These are phyloP conservation scores for Chaetops frenatus DNA, from an alignment of 2,113 vertebrate genomes.

Conservation along the genomic window DNA sequence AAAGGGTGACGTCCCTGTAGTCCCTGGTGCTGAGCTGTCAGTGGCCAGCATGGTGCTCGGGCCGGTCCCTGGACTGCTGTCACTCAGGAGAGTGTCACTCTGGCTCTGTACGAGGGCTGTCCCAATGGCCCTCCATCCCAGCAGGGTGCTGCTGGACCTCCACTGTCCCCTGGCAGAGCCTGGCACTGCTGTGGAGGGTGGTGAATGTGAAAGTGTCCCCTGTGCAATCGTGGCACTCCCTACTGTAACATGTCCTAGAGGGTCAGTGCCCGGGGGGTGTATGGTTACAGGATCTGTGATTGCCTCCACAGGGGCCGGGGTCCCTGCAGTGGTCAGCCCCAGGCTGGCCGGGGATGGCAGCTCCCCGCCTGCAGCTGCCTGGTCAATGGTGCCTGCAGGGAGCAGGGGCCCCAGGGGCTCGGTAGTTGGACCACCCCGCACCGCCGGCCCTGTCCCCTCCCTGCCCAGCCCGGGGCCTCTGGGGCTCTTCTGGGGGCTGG, in stretches of 20 bases:
- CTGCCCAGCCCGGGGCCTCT: background rate
- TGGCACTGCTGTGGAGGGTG: accelerated
- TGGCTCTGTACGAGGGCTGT: background rate
- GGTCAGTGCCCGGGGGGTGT: accelerated
- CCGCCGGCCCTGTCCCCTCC: accelerated
- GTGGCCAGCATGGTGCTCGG: accelerated
- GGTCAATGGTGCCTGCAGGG: accelerated
- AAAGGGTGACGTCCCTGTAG: accelerated
- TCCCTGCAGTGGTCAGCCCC: accelerated
- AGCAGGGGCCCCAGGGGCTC: accelerated
- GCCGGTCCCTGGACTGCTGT: background rate
- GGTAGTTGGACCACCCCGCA: accelerated
- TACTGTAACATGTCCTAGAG: accelerated
- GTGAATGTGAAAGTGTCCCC: accelerated
- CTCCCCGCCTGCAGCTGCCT: background rate
- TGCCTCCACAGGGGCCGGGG: accelerated
- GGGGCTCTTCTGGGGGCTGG: background rate
- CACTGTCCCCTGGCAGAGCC: background rate
- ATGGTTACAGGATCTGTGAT: background rate
- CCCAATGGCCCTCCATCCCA: background rate
- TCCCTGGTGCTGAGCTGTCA: accelerated
- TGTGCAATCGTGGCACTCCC: accelerated
- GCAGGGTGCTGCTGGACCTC: background rate
- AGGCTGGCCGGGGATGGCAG: accelerated
- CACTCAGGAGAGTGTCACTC: background rate